Percentiles rank a stretch among this genome's conserved stretches.
Evolutionary conservation across 1,140 invertebrate species (phyloP).

Genomic region (Steinernema khuongi): DNA sequence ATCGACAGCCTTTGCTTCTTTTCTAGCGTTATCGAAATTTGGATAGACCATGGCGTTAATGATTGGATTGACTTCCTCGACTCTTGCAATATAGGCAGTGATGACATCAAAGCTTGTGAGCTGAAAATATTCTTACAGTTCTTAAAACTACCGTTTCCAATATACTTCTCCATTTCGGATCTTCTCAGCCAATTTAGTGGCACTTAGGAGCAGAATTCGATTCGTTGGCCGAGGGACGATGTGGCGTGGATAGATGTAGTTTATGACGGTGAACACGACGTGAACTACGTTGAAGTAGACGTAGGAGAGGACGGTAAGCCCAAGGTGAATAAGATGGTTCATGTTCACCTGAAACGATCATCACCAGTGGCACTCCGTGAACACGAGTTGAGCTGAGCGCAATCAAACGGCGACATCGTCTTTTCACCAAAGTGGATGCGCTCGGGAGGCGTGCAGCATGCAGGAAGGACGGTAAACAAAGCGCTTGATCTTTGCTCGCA

Average conservation of each 20-base stretch:
- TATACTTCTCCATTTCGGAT: neutral
- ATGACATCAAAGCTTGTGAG: neutral
- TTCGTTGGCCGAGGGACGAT: neutral
- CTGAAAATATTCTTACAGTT: too few relatives aligned
- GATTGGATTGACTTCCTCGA: constrained; percentile 23
- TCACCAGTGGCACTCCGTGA: too few relatives aligned
- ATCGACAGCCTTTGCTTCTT: constrained; percentile 23
- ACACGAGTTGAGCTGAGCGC: too few relatives aligned
- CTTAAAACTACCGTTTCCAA: too few relatives aligned
- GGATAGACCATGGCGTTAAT: constrained; percentile 23
- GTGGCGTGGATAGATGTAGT: neutral
- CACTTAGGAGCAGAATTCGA: neutral
- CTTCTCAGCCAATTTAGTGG: neutral
- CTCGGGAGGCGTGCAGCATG: too few relatives aligned
- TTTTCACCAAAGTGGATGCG: too few relatives aligned
- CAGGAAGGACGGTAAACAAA: too few relatives aligned
- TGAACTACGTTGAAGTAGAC: neutral
- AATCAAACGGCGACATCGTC: too few relatives aligned
- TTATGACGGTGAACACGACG: neutral
- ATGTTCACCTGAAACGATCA: constrained; percentile 7
- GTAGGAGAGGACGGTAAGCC: neutral
- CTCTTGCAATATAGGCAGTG: constrained; percentile 18
- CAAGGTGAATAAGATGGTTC: neutral
- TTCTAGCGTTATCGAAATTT: constrained; percentile 22
- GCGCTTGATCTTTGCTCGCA: too few relatives aligned